A percentile compares a stretch with the other conserved stretches of the same genome.
Evolutionary conservation across 2,888 invertebrate genomes (phyloP).

Genomic region (Anagyrus pseudococci): DNA sequence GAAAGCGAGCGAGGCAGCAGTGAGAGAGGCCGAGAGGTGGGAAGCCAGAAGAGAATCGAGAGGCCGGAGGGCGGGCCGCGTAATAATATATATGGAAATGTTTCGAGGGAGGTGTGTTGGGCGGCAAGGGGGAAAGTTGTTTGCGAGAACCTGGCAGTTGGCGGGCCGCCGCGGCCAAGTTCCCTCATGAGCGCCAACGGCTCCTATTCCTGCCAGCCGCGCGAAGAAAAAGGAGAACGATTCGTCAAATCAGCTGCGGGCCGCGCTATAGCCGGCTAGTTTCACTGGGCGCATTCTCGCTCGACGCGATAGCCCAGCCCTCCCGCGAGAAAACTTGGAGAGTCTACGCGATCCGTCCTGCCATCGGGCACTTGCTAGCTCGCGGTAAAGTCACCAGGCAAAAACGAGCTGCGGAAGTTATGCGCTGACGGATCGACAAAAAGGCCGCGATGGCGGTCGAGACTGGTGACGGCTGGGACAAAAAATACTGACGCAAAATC

Average conservation of each 20-base stretch:
- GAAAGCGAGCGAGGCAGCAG: too few species aligned
- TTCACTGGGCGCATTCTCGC: too few species aligned
- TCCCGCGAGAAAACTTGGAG: not conserved
- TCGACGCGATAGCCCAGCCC: too few species aligned
- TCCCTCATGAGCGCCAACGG: not conserved
- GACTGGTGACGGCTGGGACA: too few species aligned
- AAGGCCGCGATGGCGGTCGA: too few species aligned
- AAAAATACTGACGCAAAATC: too few species aligned
- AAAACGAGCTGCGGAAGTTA: not conserved
- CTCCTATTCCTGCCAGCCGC: not conserved
- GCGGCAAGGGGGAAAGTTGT: not conserved
- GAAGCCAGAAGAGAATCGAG: too few species aligned
- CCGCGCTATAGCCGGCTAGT: too few species aligned
- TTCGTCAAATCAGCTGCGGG: too few species aligned
- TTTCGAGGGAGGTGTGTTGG: conserved; percentile 30
- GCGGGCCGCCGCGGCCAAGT: not conserved
- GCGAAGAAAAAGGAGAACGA: not conserved
- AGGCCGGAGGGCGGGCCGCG: conserved; percentile 17
- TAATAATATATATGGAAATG: conserved; percentile 50
- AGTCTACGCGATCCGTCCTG: not conserved
- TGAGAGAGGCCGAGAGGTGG: too few species aligned
- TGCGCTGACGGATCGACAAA: too few species aligned
- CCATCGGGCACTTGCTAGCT: not conserved
- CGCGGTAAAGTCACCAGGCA: not conserved
- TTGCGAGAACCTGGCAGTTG: not conserved